Evolutionary conservation across 2,888 invertebrate species (phyloP), one percentile per base, ranked within the genome.

Genomic region (Mythimna albipuncta): DNA sequence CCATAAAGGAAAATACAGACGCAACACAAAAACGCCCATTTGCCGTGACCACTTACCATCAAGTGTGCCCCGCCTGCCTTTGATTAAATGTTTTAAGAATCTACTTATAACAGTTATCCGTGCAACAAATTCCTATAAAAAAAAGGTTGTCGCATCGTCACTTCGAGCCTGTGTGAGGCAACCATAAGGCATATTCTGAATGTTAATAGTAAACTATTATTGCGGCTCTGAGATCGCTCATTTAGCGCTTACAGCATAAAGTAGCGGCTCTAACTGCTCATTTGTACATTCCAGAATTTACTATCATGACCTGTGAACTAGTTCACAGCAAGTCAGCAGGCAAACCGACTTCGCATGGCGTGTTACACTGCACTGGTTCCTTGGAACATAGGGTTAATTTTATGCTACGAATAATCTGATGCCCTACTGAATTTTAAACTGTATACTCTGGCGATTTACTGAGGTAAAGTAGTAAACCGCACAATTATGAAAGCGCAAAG

Each of bases 351-450:
- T 47, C 21, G 16, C 50, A 38, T 64, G 72, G 59, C 80, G 62
- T 74, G 57, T 55, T 54, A 11, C 26, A 21, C n/a, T 52, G 73
- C 72, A 71, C 38, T 78, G 70, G 21, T 35, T 75, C n/a, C 73
- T 61, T 21, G n/a, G 61, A 65, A 65, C 52, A 6, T 10, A 50
- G 44, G 6, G 35, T 57, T 64, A 13, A 61, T 72, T 61, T 55
- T 35, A 55, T 65, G 44, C 62, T 35, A 54, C 13, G n/a, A 38
- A 32, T 58, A 52, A 44, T 63, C 35, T 41, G 57, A 69, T 58
- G 19, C 41, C 3, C 0, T 44, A 26, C 44, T 59, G 2, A 10
- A 1, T 54, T 68, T 2, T 68, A 26, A 69, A 41, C 7, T 16
- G 47, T 16, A 5, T 26, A 38, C 44, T n/a, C 32, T 6, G 6